Conservation (phyloP, 2,113 vertebrate genomes). For the Eulacestoma nigropectus region DNA sequence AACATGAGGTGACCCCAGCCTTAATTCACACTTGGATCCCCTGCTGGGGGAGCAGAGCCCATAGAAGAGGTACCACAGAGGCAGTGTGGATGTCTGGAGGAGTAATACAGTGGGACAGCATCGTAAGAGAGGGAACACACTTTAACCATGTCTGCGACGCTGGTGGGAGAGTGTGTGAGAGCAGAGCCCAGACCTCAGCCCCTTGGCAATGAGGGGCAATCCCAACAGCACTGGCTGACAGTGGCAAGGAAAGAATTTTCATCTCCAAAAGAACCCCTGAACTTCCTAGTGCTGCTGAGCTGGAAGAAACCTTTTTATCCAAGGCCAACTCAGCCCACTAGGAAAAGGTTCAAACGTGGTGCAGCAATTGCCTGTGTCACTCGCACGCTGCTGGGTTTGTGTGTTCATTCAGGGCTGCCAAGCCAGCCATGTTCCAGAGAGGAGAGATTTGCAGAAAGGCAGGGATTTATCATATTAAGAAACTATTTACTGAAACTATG, state of each 20-base stretch:
- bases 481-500: constrained; percentile 17
- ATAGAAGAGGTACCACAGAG: not conserved
- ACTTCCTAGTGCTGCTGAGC: accelerated
- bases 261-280: not conserved
- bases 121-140: not conserved
- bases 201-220: not conserved
- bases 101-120: not conserved
- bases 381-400: accelerated
- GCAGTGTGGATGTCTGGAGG: not conserved
- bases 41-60: not conserved
- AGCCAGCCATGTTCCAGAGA: not conserved
- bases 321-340: not conserved
- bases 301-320: not conserved
- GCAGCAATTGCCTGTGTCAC: not conserved
- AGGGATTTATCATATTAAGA: constrained; percentile 31
- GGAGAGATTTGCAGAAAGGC: not conserved
- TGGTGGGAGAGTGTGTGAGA: accelerated
- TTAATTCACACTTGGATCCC: not conserved
- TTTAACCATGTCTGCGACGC: not conserved
- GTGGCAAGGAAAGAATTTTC: not conserved
- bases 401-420: not conserved
- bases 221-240: not conserved
- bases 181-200: not conserved
- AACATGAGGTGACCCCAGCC: not conserved
- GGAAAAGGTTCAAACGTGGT: not conserved